Conservation (phyloP, 2,113 vertebrate genomes). For the Oryzias javanicus region DNA sequence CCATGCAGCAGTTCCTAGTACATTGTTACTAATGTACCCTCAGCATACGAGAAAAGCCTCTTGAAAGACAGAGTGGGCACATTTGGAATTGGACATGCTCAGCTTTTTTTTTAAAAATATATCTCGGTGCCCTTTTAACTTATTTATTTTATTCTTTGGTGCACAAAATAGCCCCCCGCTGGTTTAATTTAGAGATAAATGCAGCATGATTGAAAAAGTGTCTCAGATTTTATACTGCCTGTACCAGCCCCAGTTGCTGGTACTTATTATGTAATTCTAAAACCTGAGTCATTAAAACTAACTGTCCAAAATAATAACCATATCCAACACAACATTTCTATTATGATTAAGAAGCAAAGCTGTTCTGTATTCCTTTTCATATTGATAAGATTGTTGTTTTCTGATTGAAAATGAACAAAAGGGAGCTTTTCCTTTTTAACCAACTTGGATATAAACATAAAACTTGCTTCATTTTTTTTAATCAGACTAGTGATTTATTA, state of each 20-base stretch:
- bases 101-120: background rate
- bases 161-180: background rate
- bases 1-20: background rate
- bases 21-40: constrained; percentile 9
- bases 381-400: too few species aligned
- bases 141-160: background rate
- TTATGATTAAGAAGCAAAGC: background rate
- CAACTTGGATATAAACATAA: too few species aligned
- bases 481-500: background rate
- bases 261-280: background rate
- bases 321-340: constrained; percentile 1
- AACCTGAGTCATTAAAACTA: background rate
- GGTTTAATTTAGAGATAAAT: background rate
- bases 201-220: background rate
- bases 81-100: constrained; percentile 13
- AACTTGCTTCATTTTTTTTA: too few species aligned
- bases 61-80: constrained; percentile 3
- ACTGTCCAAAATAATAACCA: background rate
- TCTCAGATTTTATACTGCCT: background rate
- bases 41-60: constrained; percentile 9
- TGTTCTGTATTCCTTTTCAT: background rate
- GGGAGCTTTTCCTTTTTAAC: too few species aligned
- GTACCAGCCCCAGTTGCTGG: background rate
- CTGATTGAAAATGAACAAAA: background rate
- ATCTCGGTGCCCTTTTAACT: background rate